Evolutionary conservation across 2,113 vertebrate genomes (phyloP).

Genomic region (Aix galericulata): DNA sequence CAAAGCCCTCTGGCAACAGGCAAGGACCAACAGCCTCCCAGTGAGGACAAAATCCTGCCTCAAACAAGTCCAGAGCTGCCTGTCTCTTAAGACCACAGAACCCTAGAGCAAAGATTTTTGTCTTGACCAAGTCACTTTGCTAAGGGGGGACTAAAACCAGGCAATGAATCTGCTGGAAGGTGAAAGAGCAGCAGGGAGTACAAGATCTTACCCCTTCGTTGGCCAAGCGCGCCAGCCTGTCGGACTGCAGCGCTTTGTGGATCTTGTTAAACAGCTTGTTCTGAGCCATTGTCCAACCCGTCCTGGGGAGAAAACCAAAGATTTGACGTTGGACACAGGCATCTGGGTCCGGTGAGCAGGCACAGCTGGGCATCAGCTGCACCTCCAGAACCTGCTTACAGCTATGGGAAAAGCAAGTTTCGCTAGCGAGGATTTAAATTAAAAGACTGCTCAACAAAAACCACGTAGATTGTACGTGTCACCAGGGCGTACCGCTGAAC

Average conservation of each 20-base stretch:
- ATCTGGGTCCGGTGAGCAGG: neutral
- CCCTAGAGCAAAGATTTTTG: neutral
- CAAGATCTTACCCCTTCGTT: constrained; percentile 88
- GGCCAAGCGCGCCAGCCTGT: constrained; percentile 91
- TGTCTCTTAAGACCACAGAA: neutral
- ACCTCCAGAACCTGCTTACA: fast-evolving
- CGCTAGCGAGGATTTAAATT: fast-evolving
- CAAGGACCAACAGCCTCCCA: neutral
- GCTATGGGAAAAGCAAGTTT: fast-evolving
- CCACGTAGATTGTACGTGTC: fast-evolving
- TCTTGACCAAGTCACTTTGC: fast-evolving
- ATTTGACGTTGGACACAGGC: fast-evolving
- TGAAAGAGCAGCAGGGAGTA: neutral
- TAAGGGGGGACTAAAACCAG: fast-evolving
- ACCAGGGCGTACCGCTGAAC: fast-evolving
- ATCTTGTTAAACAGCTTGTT: constrained; percentile 99
- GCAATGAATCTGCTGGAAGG: neutral
- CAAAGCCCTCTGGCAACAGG: neutral
- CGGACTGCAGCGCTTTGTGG: constrained; percentile 92
- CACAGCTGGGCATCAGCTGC: neutral
- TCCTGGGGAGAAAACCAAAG: constrained; percentile 73
- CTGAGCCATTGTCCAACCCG: constrained; percentile 93
- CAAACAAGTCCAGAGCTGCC: neutral
- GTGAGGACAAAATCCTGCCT: fast-evolving
- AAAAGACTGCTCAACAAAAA: neutral